Conservation (phyloP, 2,797 vertebrate genomes). For the Rhynchonycteris naso region DNA sequence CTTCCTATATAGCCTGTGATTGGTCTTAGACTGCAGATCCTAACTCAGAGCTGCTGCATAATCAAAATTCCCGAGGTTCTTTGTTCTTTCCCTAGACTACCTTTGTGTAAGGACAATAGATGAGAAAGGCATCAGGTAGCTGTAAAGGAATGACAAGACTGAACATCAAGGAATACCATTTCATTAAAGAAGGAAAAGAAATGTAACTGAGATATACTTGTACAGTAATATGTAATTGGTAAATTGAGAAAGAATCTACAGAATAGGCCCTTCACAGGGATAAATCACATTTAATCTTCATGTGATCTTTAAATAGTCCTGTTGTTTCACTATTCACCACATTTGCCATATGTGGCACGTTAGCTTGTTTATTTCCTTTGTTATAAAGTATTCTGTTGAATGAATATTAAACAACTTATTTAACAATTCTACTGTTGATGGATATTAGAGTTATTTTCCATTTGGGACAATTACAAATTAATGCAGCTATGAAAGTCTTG, state of each 20-base stretch:
- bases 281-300: not conserved
- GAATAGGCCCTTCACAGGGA: not conserved
- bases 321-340: not conserved
- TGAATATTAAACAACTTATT: not conserved
- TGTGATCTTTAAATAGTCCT: not conserved
- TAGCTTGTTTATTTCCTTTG: slow-evolving; percentile 15
- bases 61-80: not conserved
- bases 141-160: not conserved
- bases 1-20: not conserved
- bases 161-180: not conserved
- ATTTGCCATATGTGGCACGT: not conserved
- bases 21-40: not conserved
- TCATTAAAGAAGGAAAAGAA: not conserved
- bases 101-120: not conserved
- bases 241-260: not conserved
- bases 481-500: not conserved
- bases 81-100: not conserved
- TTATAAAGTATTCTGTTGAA: not conserved
- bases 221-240: not conserved
- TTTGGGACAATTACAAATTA: not conserved
- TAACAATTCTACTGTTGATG: not conserved
- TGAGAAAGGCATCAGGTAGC: not conserved
- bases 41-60: not conserved
- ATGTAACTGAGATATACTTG: not conserved
- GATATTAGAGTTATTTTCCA: not conserved